Evolutionary conservation across 2,888 invertebrate genomes (phyloP).

Genomic region (Byasa hedistus): DNA sequence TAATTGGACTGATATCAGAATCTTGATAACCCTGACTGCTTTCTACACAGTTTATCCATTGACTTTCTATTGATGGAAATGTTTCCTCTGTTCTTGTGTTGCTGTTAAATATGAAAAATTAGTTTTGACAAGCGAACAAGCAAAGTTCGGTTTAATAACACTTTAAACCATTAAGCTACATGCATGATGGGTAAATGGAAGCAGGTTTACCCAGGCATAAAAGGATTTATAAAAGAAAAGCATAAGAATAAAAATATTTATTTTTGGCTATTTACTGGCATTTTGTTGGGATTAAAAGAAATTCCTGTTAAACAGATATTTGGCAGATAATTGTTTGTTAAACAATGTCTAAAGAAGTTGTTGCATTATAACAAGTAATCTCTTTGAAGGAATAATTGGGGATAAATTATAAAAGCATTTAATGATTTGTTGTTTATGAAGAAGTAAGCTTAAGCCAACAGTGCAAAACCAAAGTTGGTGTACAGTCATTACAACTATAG

Average conservation of each 20-base stretch:
- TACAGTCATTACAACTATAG: background rate
- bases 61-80: constrained; percentile 41
- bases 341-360: background rate
- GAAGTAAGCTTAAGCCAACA: background rate
- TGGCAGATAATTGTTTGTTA: too few relatives aligned
- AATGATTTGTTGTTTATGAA: background rate
- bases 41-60: constrained; percentile 48
- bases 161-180: constrained; percentile 34
- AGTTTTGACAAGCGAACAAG: constrained; percentile 31
- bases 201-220: constrained; percentile 51
- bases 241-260: constrained; percentile 1
- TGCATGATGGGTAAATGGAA: constrained; percentile 53
- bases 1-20: constrained; percentile 54
- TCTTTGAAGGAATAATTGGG: background rate
- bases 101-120: constrained; percentile 47
- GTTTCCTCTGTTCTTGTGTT: constrained; percentile 36
- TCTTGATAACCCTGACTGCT: constrained; percentile 67
- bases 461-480: background rate
- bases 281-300: background rate
- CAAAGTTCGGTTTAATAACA: constrained; percentile 32
- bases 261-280: constrained; percentile 1
- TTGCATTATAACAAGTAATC: background rate
- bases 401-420: background rate
- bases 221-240: background rate
- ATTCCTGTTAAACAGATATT: background rate